Base-by-base conservation (phyloP, 2,888 invertebrate genomes). In the Pharmacophagus antenor region DNA sequence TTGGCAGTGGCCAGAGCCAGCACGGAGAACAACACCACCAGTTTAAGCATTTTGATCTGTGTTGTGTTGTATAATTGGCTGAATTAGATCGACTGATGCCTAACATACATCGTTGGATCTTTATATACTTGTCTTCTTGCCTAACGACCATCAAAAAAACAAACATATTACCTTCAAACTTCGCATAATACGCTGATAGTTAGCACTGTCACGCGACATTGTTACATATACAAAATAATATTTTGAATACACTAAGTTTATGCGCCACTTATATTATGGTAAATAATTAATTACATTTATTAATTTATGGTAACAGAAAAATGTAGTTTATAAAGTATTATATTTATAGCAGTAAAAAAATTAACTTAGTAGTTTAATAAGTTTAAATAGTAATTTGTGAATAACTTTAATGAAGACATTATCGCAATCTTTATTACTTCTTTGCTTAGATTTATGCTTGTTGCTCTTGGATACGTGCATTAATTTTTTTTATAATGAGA, bases 21-120 rank as follows among this genome's bases (percentile, higher is more conserved):
- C 64, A 92, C 82, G 73, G 92, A 92, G 78, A 92, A 92, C 89
- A 94, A 92, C 83, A 92, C 92, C 91, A 92, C 92, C 91, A 90
- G 77, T 79, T 89, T 89, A 76, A 72, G 85, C 90, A 91, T 90
- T 73, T 76, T 89, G 87, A 84, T 88, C 84, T 87, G 84, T 81
- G 86, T 85, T 84, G 81, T 73, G 72, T 79, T 75, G 67, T 71
- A 72, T 76, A 74, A 71, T 74, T 77, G 75, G 76, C 71, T 70
- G 74, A 75, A 64, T 73, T 70, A 77, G 78, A 83, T 81, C 78
- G 80, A 89, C 83, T 89, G 87, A 88, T 89, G 82, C 64, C 72
- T 66, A 68, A 70, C 65, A 61, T 66, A 46, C 61, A 62, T 56
- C 65, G 70, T 70, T 67, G 65, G 76, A 82, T 77, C 74, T 71